Evolutionary conservation across 2,888 invertebrate species (phyloP), one percentile per base, ranked within the genome.

Genomic region (Himalopsyche japonica): DNA sequence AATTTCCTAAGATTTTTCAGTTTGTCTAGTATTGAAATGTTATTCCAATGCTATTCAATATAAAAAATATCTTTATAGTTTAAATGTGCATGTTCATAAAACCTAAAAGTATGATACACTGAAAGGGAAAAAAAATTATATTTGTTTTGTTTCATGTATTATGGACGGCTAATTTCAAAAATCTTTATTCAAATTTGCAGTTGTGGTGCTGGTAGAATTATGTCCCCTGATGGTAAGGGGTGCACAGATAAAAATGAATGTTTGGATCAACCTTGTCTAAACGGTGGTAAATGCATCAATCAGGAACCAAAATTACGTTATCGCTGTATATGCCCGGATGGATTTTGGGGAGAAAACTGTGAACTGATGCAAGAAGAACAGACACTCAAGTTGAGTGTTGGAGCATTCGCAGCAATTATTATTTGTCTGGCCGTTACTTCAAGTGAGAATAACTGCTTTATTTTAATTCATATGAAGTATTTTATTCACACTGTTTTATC

Each of bases 321-420:
- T 89, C 92, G 94, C 87, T 95, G 95, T 89, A 92, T 94, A 82
- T 95, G 95, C 88, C 94, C 93, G 0, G 94, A 94, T 86, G 95
- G 95, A 80, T 95, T 93, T 90, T 95, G 94, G 93, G 95, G 95
- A 79, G 94, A 94, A 88, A 94, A 94, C 89, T 95, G 96, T 89
- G 95, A 95, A 88, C 92, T 95, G 79, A 93, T 94, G 82, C 94
- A 95, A 88, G 95, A 96, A 88, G 95, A 95, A 86, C 95, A 95
- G 89, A 95, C 95, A 43, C 91, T 96, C 87, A 95, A 95, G 88
- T 93, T 97, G 88, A 95, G 96, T 89, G 95, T 95, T 93, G 95
- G 96, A 78, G 96, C 96, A 80, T 93, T 97, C 85, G 95, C 96
- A 84, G 96, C 96, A 88, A 96, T 97, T 89, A 92, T 97, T 88